phyloP scores from a whole-genome alignment of 2,797 vertebrate genomes.

The Thamnophis elegans region DNA sequence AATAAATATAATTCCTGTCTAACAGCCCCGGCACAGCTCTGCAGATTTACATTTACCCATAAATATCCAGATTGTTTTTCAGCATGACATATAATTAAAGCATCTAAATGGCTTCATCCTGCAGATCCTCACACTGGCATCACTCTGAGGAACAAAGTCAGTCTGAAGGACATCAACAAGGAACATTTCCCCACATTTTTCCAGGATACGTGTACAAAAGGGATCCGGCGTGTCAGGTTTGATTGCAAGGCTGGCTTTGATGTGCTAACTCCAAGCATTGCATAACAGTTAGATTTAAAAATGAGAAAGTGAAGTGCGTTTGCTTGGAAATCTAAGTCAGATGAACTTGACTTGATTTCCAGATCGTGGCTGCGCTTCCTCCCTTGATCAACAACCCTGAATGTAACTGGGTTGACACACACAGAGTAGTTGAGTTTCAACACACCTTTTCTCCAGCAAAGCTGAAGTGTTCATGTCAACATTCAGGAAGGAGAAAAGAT shows the following conservation, averaged over 20 bases:
- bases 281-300: not conserved
- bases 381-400: not conserved
- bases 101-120: constrained; percentile 13
- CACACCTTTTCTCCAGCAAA: constrained; percentile 39
- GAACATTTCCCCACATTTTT: constrained; percentile 40
- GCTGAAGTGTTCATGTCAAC: constrained; percentile 50
- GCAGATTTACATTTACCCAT: constrained; percentile 27
- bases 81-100: constrained; percentile 22
- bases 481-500: constrained; percentile 34
- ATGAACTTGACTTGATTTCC: not conserved
- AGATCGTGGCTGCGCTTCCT: not conserved
- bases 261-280: not conserved
- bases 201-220: not conserved
- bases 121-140: not conserved
- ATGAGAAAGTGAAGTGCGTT: not conserved
- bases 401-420: constrained; percentile 50
- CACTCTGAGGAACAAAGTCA: constrained; percentile 18
- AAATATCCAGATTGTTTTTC: constrained; percentile 6
- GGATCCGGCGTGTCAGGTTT: not conserved
- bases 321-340: not conserved
- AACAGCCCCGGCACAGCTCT: not conserved
- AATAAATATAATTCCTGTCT: constrained; percentile 2
- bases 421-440: constrained; percentile 50
- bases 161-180: not conserved
- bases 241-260: not conserved